Evolutionary conservation across 2,888 invertebrate species (phyloP).

Genomic region (Agonopterix heracliana): DNA sequence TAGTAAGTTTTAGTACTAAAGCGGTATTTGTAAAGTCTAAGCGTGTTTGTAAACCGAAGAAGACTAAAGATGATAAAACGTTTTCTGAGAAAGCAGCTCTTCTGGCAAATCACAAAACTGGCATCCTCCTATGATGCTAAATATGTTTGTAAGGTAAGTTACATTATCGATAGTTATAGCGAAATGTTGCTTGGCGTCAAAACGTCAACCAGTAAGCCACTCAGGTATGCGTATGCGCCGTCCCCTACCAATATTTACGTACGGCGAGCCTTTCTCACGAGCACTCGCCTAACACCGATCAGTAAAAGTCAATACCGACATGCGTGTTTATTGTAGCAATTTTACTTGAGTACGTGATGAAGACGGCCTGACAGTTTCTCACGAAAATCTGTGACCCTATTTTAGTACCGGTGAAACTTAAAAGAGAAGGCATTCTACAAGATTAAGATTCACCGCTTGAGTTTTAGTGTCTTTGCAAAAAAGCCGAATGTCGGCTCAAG

Average conservation of each 20-base stretch:
- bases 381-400: background rate
- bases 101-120: too few species aligned
- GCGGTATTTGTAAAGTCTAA: too few species aligned
- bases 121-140: too few species aligned
- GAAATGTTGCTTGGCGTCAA: too few species aligned
- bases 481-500: conserved; percentile 3
- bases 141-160: too few species aligned
- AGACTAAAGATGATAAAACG: too few species aligned
- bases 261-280: conserved; percentile 58
- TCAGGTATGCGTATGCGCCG: conserved; percentile 21
- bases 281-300: conserved; percentile 35
- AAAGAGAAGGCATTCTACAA: background rate
- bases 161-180: too few species aligned
- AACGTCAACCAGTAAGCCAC: too few species aligned
- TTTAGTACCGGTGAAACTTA: too few species aligned
- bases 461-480: background rate
- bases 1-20: background rate
- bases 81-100: too few species aligned
- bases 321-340: conserved; percentile 52
- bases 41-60: too few species aligned
- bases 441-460: background rate
- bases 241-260: conserved; percentile 53
- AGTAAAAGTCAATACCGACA: conserved; percentile 52
- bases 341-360: conserved; percentile 26
- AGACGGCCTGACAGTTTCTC: background rate